A percentile compares a stretch with the other conserved stretches of the same genome.
Conservation (phyloP, 2,113 vertebrate species). For the Caranx ignobilis region DNA sequence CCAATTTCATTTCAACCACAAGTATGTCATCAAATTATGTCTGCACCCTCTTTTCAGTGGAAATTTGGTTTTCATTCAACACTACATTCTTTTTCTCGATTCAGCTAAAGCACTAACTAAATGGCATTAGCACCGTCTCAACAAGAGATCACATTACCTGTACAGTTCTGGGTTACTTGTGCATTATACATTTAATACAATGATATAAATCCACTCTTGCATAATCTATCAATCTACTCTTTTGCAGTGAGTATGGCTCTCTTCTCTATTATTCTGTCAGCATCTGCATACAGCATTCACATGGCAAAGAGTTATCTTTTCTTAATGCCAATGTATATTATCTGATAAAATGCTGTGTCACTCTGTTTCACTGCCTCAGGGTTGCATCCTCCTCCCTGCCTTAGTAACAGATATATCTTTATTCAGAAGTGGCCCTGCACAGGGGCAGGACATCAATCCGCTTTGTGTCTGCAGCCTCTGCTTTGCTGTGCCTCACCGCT, state of each 20-base stretch:
- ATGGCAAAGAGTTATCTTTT: conserved; percentile 21
- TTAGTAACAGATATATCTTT: conserved; percentile 72
- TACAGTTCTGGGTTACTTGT: neutral
- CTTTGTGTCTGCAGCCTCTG: conserved; percentile 66
- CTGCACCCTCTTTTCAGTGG: too few species aligned
- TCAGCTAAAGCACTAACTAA: neutral
- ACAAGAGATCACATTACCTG: too few species aligned
- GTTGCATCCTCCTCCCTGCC: conserved; percentile 49
- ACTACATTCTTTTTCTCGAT: neutral
- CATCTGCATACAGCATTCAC: neutral
- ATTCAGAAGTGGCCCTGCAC: conserved; percentile 63
- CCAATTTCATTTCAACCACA: too few species aligned
- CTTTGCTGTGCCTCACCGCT: conserved; percentile 48
- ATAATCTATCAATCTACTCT: neutral
- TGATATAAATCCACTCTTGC: neutral
- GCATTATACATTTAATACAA: neutral
- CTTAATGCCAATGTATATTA: conserved; percentile 13
- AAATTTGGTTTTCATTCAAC: neutral
- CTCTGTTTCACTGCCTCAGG: conserved; percentile 38
- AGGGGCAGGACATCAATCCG: conserved; percentile 70
- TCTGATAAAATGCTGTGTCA: conserved; percentile 62
- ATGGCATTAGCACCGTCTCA: neutral
- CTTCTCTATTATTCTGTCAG: conserved; percentile 1
- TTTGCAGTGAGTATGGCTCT: neutral
- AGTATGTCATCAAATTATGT: too few species aligned